phyloP scores from a whole-genome alignment of 2,113 vertebrate species.

The Spermophilus dauricus region DNA sequence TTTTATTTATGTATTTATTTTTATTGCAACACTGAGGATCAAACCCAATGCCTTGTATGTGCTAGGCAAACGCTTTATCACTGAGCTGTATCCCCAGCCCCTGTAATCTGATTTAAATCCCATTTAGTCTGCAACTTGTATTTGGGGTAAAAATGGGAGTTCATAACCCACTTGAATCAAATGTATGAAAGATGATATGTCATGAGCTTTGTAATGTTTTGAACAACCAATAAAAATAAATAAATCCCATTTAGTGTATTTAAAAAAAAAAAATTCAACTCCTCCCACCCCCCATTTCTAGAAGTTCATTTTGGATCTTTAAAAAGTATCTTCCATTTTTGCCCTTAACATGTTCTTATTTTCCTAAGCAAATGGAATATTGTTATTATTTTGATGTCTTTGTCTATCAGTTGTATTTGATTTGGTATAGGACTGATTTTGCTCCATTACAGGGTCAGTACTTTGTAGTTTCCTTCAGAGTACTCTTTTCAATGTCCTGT shows the following conservation, averaged over 20 bases:
- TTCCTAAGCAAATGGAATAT: not conserved
- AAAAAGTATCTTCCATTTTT: not conserved
- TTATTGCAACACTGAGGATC: no score
- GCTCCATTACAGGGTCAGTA: not conserved
- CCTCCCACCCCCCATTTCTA: not conserved
- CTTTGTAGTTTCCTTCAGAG: not conserved
- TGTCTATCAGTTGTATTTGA: not conserved
- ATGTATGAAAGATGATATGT: no score
- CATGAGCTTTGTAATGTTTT: no score
- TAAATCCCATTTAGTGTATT: not conserved
- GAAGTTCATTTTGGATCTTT: not conserved
- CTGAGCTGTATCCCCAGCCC: no score
- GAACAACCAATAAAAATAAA: no score
- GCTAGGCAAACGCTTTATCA: no score
- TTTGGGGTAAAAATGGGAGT: no score
- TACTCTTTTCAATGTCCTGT: not conserved
- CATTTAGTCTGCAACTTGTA: not conserved
- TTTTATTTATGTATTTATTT: no score
- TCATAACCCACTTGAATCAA: no score
- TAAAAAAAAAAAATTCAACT: not conserved
- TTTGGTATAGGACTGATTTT: not conserved
- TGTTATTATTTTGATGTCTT: conserved; percentile 27
- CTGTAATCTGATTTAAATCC: not conserved
- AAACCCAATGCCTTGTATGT: no score
- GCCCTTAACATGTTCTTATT: not conserved